Conservation (phyloP, 2,113 vertebrate genomes). For the Aegotheles bennettii region DNA sequence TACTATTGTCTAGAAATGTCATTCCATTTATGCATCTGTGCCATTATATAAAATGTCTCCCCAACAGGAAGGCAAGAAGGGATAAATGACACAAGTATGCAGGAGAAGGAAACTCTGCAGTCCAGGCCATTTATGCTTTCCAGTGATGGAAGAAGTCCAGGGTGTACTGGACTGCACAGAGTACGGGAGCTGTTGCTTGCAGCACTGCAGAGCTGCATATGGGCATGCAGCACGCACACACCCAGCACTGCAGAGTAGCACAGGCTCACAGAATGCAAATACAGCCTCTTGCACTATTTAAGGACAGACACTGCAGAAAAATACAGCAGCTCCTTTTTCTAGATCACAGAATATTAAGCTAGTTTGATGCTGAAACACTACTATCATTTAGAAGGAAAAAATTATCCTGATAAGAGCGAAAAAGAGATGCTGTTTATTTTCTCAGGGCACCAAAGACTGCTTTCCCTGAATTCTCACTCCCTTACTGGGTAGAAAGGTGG, state of each 20-base stretch:
- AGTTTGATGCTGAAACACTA: neutral
- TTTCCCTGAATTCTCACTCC: neutral
- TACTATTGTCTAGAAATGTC: neutral
- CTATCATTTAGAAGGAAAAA: neutral
- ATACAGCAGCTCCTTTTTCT: neutral
- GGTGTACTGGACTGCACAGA: accelerated
- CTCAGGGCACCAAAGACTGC: neutral
- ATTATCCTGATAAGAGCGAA: neutral
- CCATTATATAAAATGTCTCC: neutral
- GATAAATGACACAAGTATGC: neutral
- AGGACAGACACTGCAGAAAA: neutral
- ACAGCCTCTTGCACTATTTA: neutral
- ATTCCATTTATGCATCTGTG: neutral
- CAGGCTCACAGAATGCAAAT: neutral
- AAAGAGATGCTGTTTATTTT: neutral
- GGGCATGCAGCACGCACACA: neutral
- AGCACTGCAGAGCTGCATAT: neutral
- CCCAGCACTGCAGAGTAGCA: neutral
- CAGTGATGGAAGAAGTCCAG: neutral
- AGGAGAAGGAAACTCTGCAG: neutral
- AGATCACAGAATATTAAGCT: neutral
- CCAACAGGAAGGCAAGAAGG: neutral
- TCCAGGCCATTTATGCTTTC: neutral
- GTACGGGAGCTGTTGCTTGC: neutral
- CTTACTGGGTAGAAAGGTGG: neutral